Base-by-base conservation (phyloP, 2,113 vertebrate species). In the Hylia prasina region DNA sequence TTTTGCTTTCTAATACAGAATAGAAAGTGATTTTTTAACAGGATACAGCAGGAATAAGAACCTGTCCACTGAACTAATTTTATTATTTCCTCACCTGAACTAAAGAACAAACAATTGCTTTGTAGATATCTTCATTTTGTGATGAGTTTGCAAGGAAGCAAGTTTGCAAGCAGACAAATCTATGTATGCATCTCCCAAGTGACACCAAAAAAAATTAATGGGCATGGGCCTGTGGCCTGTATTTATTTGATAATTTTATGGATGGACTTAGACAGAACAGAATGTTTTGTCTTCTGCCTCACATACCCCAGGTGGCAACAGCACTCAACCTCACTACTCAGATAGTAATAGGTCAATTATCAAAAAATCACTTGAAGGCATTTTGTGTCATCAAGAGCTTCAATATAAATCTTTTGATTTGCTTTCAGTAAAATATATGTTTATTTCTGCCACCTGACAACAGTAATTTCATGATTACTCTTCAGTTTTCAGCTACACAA, bases 151-250 rank as follows among this genome's bases (percentile, higher is more conserved):
- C 31, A 82, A 66, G 47, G 6, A 82, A 20, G 16, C 9, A 60
- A 47, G 15, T 53, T 45, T 82, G 6, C 14, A 54, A 61, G 37
- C 7, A 71, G 14, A 27, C 4, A 79, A 44, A 28, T 48, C 73
- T 56, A 39, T 21, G 3, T 20, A 30, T 56, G 3, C 3, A 42
- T 30, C 17, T 75, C 20, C 42, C 71, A 79, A 66, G 2, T 25
- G 35, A 28, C 9, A 27, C 33, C 39, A 44, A 86, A 89, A 33
- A 35, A 20, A 2, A 47, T 5, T 8, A 70, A 66, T 0, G 0
- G 2, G 6, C 6, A 31, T 14, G 17, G 15, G 8, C 3, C 10
- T 50, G 14, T 64, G 8, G 10, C 4, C 11, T 2, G 15, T 7
- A 8, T 33, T 64, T 58, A 73, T 48, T 54, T 82, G 17, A 28